These are phyloP conservation scores for Oreochromis mossambicus DNA, from an alignment of 2,797 vertebrate species.

Conservation along the genomic window DNA sequence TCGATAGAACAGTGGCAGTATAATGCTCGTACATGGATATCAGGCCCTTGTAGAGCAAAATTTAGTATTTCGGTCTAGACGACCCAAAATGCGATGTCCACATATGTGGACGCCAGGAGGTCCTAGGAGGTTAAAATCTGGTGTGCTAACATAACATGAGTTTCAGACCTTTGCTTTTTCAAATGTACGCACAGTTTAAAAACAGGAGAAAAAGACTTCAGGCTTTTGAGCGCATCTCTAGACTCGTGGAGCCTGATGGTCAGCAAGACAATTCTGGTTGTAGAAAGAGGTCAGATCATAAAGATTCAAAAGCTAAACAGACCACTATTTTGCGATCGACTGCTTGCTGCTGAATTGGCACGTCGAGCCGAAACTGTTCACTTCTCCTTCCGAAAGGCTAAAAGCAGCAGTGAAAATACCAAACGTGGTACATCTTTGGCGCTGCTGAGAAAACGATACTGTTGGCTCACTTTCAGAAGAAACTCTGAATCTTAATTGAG, in stretches of 20 bases:
- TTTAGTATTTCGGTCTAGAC: neutral
- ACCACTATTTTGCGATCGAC: neutral
- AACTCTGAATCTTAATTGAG: neutral
- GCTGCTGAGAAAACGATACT: neutral
- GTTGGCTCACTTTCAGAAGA: neutral
- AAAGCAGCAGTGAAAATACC: neutral
- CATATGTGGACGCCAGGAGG: neutral
- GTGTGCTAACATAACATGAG: neutral
- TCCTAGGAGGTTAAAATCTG: neutral
- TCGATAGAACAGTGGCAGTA: neutral
- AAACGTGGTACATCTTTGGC: neutral
- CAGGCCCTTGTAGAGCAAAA: neutral
- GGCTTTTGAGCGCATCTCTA: neutral
- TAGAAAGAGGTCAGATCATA: neutral
- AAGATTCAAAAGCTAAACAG: neutral
- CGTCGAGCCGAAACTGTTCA: neutral
- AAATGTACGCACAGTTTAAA: neutral
- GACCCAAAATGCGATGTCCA: neutral
- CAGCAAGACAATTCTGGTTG: neutral
- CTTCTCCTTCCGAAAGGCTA: neutral
- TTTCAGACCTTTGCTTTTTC: neutral
- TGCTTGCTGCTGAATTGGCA: neutral
- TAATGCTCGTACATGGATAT: rapidly evolving
- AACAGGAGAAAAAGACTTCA: neutral
- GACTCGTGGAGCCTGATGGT: neutral